Percentiles rank a stretch among this genome's conserved stretches.
These are phyloP conservation scores for Elaphurus davidianus DNA, from an alignment of 2,113 vertebrate species.

Conservation along the genomic window DNA sequence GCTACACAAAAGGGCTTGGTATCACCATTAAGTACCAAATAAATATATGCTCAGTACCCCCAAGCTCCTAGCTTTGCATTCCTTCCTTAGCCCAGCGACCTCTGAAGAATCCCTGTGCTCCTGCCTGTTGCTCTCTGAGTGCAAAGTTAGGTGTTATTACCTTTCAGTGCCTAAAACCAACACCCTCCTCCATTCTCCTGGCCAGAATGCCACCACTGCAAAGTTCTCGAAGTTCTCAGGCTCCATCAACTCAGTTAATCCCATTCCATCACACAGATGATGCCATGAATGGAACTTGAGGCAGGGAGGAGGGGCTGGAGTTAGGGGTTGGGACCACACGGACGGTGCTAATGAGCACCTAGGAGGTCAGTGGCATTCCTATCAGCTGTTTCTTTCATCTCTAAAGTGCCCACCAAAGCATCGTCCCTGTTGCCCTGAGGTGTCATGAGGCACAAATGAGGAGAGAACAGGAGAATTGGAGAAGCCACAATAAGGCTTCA, in stretches of 20 bases:
- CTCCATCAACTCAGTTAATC: neutral
- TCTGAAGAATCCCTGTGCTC: neutral
- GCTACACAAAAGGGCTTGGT: accelerated
- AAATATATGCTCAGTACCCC: neutral
- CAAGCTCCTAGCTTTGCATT: neutral
- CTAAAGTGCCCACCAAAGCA: neutral
- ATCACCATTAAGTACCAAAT: neutral
- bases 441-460: neutral
- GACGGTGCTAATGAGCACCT: accelerated
- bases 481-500: accelerated
- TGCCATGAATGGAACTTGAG: neutral
- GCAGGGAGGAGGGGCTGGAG: neutral
- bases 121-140: neutral
- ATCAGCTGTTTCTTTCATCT: neutral
- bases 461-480: neutral
- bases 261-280: neutral
- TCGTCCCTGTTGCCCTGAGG: accelerated
- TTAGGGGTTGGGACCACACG: neutral
- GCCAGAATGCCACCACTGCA: neutral
- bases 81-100: neutral
- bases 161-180: neutral
- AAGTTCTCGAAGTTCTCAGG: neutral
- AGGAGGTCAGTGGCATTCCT: accelerated
- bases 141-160: neutral
- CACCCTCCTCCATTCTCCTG: neutral